Evolutionary conservation across 2,797 vertebrate genomes (phyloP).

Genomic region (Eulemur mongoz): DNA sequence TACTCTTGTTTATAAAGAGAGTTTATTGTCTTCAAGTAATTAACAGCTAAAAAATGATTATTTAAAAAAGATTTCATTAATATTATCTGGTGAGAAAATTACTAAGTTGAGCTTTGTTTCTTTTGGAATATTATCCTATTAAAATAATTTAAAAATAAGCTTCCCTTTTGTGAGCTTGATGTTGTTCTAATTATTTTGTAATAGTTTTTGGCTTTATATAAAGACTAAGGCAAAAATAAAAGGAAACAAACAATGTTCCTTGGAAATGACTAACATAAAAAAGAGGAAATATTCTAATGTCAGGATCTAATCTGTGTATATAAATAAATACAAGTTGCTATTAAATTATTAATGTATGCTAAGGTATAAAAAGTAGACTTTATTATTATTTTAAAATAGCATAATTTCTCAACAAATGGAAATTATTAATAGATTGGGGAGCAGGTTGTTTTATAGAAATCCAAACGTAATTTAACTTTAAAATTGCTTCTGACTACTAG

Average conservation of each 20-base stretch:
- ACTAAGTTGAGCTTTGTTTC: background rate
- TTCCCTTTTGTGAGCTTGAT: background rate
- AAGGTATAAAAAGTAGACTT: background rate
- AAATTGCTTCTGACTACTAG: background rate
- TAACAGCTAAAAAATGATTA: slow-evolving; percentile 2
- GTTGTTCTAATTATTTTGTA: background rate
- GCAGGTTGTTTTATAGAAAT: background rate
- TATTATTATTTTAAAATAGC: background rate
- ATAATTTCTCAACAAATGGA: background rate
- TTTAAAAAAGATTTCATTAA: background rate
- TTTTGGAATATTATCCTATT: background rate
- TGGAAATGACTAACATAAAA: background rate
- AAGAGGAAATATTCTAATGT: background rate
- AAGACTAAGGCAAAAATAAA: background rate
- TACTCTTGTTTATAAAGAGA: background rate
- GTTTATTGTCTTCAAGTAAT: background rate
- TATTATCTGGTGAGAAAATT: background rate
- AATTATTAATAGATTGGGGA: too few relatives aligned
- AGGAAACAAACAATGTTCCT: background rate
- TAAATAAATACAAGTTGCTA: background rate
- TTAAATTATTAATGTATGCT: background rate
- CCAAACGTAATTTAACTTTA: background rate
- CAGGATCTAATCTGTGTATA: background rate
- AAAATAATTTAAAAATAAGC: background rate
- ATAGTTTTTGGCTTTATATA: background rate